Conservation (phyloP, 2,888 invertebrate species). For the Lampropteryx suffumata region DNA sequence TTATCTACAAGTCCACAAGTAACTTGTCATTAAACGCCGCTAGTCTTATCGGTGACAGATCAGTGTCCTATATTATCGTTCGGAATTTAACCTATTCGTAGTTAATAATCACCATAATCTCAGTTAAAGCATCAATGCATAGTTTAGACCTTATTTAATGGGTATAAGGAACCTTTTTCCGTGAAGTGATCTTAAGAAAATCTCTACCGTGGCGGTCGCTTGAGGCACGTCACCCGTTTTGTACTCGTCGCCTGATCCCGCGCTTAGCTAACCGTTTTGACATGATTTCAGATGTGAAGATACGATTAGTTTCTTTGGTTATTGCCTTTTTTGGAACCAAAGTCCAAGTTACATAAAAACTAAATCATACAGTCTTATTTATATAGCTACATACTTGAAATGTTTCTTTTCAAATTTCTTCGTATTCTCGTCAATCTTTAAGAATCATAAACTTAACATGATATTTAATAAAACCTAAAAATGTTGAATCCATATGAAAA, state of each 20-base stretch:
- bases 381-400: too few relatives aligned
- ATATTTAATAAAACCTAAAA: too few relatives aligned
- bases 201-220: slow-evolving; percentile 45
- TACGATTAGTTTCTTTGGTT: slow-evolving; percentile 38
- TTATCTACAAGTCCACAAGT: slow-evolving; percentile 58
- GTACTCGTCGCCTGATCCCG: slow-evolving; percentile 74
- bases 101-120: slow-evolving; percentile 53
- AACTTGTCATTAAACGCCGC: slow-evolving; percentile 75
- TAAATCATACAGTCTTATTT: too few relatives aligned
- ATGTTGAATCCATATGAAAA: too few relatives aligned
- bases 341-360: slow-evolving; percentile 13
- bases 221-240: slow-evolving; percentile 69
- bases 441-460: too few relatives aligned
- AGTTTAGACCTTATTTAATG: slow-evolving; percentile 39
- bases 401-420: too few relatives aligned
- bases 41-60: slow-evolving; percentile 78
- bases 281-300: slow-evolving; percentile 72
- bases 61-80: slow-evolving; percentile 71
- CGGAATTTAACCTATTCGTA: slow-evolving; percentile 74
- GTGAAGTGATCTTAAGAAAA: slow-evolving; percentile 21
- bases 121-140: slow-evolving; percentile 29
- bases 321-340: slow-evolving; percentile 36
- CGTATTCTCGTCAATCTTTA: too few relatives aligned
- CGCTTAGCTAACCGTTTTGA: slow-evolving; percentile 81
- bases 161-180: slow-evolving; percentile 27